phyloP scores from a whole-genome alignment of 2,888 invertebrate genomes.

The Torymus tubicola region DNA sequence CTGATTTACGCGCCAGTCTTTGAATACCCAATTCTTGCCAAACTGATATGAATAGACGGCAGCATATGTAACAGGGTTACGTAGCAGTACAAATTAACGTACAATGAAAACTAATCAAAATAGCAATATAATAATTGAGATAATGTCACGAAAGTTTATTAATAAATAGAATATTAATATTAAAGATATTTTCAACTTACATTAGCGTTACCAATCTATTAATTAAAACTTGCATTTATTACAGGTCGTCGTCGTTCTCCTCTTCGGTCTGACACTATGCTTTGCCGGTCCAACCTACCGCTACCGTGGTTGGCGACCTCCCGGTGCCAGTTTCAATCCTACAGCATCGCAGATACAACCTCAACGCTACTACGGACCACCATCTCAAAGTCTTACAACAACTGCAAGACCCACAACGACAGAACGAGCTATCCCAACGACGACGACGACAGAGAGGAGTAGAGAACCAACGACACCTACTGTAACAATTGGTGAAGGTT shows the following conservation, averaged over 20 bases:
- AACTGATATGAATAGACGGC: no score
- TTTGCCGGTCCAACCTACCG: conserved; percentile 64
- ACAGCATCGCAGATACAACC: no score
- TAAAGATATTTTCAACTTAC: no score
- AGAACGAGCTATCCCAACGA: conserved; percentile 46
- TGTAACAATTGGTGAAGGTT: conserved; percentile 5
- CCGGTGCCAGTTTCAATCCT: conserved; percentile 68
- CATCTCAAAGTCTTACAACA: conserved; percentile 36
- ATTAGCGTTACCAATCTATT: no score
- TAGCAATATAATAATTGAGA: no score
- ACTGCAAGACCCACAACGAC: conserved; percentile 51
- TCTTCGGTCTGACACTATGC: conserved; percentile 42
- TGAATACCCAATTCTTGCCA: no score
- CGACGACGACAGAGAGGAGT: conserved; percentile 68
- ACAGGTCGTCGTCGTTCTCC: conserved; percentile 10
- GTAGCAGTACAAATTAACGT: no score
- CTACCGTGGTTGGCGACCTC: conserved; percentile 72
- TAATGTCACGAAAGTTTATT: no score
- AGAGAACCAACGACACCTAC: conserved; percentile 65
- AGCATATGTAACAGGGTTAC: no score
- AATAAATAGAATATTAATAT: no score
- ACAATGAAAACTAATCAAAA: no score
- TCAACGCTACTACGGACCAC: conserved; percentile 61
- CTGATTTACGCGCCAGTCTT: no score
- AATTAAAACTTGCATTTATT: background rate